Conservation (phyloP, 2,888 invertebrate genomes). For the Lutraria lutraria region DNA sequence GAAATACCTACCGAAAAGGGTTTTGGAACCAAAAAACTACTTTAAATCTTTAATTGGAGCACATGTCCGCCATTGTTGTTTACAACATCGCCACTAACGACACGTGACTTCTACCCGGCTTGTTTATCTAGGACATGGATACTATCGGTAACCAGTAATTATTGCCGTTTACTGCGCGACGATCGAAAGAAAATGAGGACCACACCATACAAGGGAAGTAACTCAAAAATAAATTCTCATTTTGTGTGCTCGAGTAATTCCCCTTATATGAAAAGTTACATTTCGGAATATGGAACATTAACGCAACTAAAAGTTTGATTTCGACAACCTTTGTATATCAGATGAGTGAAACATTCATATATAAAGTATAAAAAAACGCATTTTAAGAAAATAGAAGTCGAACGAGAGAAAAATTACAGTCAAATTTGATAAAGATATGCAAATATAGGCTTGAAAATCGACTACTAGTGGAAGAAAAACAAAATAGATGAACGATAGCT, state of each 20-base stretch:
- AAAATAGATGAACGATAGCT: too few species aligned
- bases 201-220: background rate
- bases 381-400: too few species aligned
- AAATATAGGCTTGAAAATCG: too few species aligned
- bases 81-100: constrained; percentile 58
- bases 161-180: background rate
- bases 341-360: too few species aligned
- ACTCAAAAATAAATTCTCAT: background rate
- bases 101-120: constrained; percentile 40
- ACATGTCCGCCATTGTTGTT: constrained; percentile 50
- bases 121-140: too few species aligned
- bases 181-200: background rate
- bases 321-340: background rate
- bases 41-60: constrained; percentile 19
- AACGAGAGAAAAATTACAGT: too few species aligned
- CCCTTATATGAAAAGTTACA: constrained; percentile 3
- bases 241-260: background rate
- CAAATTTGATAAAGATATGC: too few species aligned
- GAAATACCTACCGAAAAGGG: background rate
- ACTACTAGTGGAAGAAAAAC: too few species aligned
- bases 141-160: background rate
- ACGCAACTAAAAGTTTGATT: background rate
- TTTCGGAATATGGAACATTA: background rate
- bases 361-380: too few species aligned
- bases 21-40: background rate